phyloP scores from a whole-genome alignment of 1,140 invertebrate species.

The Ceratina calcarata region DNA sequence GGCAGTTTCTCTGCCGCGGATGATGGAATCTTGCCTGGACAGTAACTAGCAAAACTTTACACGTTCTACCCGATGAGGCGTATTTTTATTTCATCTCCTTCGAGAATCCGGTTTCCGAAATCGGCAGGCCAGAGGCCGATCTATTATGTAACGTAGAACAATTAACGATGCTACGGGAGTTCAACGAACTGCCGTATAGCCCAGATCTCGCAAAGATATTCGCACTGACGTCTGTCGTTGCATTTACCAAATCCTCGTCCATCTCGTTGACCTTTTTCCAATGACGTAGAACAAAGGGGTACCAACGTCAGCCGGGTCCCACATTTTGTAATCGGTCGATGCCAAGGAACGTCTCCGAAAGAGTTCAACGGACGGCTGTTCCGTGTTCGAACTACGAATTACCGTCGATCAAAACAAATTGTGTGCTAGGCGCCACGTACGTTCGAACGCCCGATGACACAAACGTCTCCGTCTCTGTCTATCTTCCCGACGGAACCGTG shows the following conservation, averaged over 20 bases:
- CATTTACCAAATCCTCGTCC: constrained; percentile 21
- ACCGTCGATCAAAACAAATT: constrained; percentile 36
- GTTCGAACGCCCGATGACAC: not conserved
- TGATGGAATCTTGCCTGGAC: constrained; percentile 36
- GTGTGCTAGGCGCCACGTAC: not conserved
- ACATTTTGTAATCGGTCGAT: not conserved
- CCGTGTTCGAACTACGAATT: constrained; percentile 30
- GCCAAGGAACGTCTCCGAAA: not conserved
- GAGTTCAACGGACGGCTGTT: constrained; percentile 11
- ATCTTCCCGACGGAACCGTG: not conserved
- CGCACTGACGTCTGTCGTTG: constrained; percentile 14
- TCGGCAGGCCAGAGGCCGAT: not conserved
- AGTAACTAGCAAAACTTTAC: constrained; percentile 20
- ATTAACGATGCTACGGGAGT: not conserved
- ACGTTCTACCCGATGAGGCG: too few relatives aligned
- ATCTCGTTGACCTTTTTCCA: constrained; percentile 24
- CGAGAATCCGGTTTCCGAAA: too few relatives aligned
- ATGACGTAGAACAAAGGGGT: not conserved
- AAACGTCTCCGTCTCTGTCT: not conserved
- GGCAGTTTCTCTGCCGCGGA: constrained; percentile 31
- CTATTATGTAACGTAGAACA: not conserved
- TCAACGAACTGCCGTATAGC: constrained; percentile 34
- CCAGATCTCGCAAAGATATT: constrained; percentile 15
- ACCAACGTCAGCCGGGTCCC: not conserved
- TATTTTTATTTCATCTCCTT: too few relatives aligned